A percentile compares a stretch with the other conserved stretches of the same genome.
Conservation (phyloP, 2,888 invertebrate species). For the Zaprionus lineosus region DNA sequence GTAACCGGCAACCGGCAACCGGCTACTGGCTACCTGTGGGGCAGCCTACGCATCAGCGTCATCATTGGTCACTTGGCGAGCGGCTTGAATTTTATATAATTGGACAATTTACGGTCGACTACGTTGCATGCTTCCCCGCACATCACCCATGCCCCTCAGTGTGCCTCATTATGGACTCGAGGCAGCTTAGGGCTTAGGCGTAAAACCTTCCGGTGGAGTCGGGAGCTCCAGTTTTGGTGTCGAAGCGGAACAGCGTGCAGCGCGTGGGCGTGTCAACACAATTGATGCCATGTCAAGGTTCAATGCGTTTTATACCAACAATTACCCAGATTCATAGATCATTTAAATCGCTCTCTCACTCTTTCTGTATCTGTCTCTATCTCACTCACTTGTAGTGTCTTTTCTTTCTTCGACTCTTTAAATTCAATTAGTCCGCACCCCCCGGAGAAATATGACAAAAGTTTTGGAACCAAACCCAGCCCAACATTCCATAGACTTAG, state of each 20-base stretch:
- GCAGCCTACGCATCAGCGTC: conserved; percentile 52
- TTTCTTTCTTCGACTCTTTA: too few relatives aligned
- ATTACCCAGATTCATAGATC: conserved; percentile 34
- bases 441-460: conserved; percentile 35
- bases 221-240: conserved; percentile 56
- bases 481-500: conserved; percentile 54
- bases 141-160: background rate
- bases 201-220: conserved; percentile 5
- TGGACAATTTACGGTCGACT: conserved; percentile 64
- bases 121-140: conserved; percentile 2
- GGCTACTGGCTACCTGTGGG: conserved; percentile 44
- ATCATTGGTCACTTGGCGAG: conserved; percentile 1
- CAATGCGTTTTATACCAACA: conserved; percentile 25
- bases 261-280: conserved; percentile 57
- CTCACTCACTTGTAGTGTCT: too few relatives aligned
- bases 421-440: conserved; percentile 56
- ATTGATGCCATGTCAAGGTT: conserved; percentile 35
- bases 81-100: conserved; percentile 50
- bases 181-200: too few relatives aligned
- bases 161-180: too few relatives aligned
- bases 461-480: conserved; percentile 14
- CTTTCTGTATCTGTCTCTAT: background rate
- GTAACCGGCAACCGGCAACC: too few relatives aligned
- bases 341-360: conserved; percentile 9
- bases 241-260: conserved; percentile 42